Base-by-base conservation (phyloP, 1,140 invertebrate genomes). In the Danaus melanippus region DNA sequence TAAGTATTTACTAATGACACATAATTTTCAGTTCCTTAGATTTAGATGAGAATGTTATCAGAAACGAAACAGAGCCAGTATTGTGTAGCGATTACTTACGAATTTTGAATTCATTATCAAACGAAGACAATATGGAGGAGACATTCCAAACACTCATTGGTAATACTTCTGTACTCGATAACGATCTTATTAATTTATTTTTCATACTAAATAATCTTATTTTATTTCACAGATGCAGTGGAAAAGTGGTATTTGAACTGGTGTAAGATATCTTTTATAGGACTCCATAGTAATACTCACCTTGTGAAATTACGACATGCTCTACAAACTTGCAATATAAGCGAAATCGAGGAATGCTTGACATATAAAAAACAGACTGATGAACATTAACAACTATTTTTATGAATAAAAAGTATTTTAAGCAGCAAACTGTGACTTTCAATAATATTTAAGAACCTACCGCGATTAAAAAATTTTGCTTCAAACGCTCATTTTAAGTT, bases 221-320 rank as follows among this genome's bases (percentile, higher is more conserved):
- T 49, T 41, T 50, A 47, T 50, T 44, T 65, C 74, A 43, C 66
- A 84, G 80, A 64, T 32, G 71, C 62, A 15, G 55, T 85, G 11
- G 50, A 70, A 32, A 70, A 78, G 41, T 86, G 80, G 83, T 79
- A 78, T 64, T 46, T 53, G 9, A 76, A 86, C 46, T 81, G 70
- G 71, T 63, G 60, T 15, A 60, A 60, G 47, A 60, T 79, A 9
- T 68, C 69, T 15, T 42, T 78, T 32, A 64, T 69, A 9, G 60
- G 55, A 12, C 63, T 55, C 48, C 62, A 66, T 43, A 45, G 51
- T 15, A 67, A 52, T 39, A 71, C 66, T 58, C 64, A 72, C 12
- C 55, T 62, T 51, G n/a, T 50, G 70, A 59, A 46, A 41, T 52
- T 84, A 17, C 52, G 61, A 11, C 21, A 53, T 42, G 69, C 72